Evolutionary conservation across 2,888 invertebrate genomes (phyloP).

Genomic region (Macrostomum cliftonense): DNA sequence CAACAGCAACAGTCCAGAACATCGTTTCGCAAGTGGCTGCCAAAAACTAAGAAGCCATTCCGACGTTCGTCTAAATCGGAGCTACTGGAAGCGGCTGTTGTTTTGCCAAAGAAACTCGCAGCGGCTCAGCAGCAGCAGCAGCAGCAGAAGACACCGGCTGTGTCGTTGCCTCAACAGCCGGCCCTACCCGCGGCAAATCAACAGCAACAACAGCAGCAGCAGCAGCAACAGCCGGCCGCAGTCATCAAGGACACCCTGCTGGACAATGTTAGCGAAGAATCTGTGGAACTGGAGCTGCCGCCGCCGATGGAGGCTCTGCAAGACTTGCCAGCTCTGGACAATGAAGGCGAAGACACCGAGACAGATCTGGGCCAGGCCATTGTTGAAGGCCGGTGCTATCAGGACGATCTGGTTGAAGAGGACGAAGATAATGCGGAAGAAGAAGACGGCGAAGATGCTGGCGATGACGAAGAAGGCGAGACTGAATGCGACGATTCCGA

Average conservation of each 20-base stretch:
- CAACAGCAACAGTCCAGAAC: too few species aligned
- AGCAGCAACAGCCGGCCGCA: not conserved
- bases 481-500: constrained; percentile 19
- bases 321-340: constrained; percentile 21
- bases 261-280: constrained; percentile 13
- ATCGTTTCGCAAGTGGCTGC: too few species aligned
- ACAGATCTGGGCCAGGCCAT: constrained; percentile 7
- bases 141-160: not conserved
- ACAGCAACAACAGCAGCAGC: not conserved
- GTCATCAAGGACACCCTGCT: not conserved
- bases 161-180: too few species aligned
- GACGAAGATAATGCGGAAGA: constrained; percentile 52
- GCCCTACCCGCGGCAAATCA: too few species aligned
- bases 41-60: too few species aligned
- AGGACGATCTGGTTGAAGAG: constrained; percentile 17
- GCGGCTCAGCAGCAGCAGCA: not conserved
- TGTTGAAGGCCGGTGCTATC: constrained; percentile 24
- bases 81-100: not conserved
- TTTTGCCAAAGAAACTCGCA: not conserved
- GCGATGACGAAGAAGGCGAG: too few species aligned
- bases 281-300: constrained; percentile 14
- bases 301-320: constrained; percentile 16
- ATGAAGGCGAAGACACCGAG: constrained; percentile 34
- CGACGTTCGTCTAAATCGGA: not conserved
- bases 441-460: too few species aligned